phyloP scores from a whole-genome alignment of 2,797 vertebrate species.

The Falco naumanni region DNA sequence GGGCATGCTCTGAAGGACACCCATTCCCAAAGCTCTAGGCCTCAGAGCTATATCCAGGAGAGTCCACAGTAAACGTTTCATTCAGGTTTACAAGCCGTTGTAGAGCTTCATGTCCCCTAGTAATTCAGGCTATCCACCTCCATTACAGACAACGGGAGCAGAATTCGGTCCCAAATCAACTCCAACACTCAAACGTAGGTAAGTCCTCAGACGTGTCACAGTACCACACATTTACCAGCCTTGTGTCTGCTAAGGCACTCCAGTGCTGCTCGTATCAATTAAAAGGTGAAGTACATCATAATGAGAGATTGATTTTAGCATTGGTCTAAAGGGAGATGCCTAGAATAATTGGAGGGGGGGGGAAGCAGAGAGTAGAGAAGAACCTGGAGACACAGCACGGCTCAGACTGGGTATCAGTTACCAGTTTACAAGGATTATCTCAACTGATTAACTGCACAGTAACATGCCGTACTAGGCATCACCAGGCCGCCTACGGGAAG shows the following conservation, averaged over 20 bases:
- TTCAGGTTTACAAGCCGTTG: not conserved
- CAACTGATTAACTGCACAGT: constrained; percentile 67
- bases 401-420: constrained; percentile 63
- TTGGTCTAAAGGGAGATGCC: not conserved
- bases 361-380: not conserved
- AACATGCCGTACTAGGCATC: constrained; percentile 66
- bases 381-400: not conserved
- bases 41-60: not conserved
- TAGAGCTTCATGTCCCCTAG: not conserved
- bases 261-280: not conserved
- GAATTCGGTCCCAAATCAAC: not conserved
- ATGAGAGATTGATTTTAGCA: not conserved
- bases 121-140: not conserved
- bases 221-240: not conserved
- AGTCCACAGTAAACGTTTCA: not conserved
- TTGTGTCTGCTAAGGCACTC: not conserved
- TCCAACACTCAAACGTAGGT: not conserved
- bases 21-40: not conserved
- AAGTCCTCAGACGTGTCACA: not conserved
- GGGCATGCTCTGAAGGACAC: not conserved
- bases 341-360: not conserved
- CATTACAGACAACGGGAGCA: fast-evolving
- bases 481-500: constrained; percentile 8
- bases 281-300: not conserved
- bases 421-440: constrained; percentile 68